These are phyloP conservation scores for Chitala chitala DNA, from an alignment of 2,113 vertebrate species.

Conservation along the genomic window DNA sequence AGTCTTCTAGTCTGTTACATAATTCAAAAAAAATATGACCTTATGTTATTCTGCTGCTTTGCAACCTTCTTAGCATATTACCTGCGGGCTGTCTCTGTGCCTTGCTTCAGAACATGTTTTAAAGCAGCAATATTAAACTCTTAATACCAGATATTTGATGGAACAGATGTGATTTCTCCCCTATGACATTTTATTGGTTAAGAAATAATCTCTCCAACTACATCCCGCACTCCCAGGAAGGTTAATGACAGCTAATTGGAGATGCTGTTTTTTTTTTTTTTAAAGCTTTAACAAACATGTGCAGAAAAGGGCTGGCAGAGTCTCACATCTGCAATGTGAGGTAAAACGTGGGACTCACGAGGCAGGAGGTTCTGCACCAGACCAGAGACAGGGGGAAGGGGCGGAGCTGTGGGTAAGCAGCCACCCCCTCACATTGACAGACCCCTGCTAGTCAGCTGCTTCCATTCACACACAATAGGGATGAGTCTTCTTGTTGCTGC, in stretches of 20 bases:
- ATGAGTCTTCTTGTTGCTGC: neutral
- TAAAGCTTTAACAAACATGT: neutral
- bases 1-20: neutral
- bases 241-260: neutral
- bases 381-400: neutral
- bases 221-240: neutral
- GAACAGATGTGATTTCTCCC: neutral
- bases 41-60: neutral
- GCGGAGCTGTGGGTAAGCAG: neutral
- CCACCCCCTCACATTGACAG: slow-evolving; percentile 22
- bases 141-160: neutral
- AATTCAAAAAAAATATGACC: neutral
- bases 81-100: too few species aligned
- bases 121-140: neutral
- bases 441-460: slow-evolving; percentile 23
- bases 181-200: neutral
- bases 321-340: neutral
- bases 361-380: slow-evolving; percentile 12
- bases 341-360: slow-evolving; percentile 4
- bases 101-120: neutral
- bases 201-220: neutral
- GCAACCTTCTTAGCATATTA: too few species aligned
- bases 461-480: slow-evolving; percentile 11
- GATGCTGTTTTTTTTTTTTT: too few species aligned
- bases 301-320: neutral